Percentiles rank a stretch among this genome's conserved stretches.
Conservation (phyloP, 1,140 invertebrate genomes). For the Sycobia sp. region DNA sequence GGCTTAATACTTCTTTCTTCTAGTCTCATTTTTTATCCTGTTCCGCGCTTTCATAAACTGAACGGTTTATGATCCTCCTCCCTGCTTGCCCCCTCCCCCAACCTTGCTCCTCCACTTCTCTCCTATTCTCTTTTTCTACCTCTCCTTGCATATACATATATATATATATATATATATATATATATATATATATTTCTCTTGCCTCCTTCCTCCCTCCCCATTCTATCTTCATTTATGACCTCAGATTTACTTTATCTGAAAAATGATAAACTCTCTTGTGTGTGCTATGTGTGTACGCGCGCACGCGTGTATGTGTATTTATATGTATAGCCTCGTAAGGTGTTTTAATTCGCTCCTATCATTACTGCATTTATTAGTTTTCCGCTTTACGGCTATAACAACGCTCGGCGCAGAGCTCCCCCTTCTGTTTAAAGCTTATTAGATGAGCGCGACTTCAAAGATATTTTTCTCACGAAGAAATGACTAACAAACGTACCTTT, state of each 20-base stretch:
- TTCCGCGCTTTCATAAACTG: constrained; percentile 21
- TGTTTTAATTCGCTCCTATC: not conserved
- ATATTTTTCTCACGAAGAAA: too few relatives aligned
- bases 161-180: not conserved
- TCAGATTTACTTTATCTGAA: constrained; percentile 2
- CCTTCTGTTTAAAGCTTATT: too few relatives aligned
- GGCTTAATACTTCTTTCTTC: constrained; percentile 25
- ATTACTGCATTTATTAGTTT: not conserved
- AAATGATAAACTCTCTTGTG: constrained; percentile 5
- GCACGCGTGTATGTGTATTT: too few relatives aligned
- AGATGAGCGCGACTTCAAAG: too few relatives aligned
- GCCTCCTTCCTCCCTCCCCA: not conserved
- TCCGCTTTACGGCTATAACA: too few relatives aligned
- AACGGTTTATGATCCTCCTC: constrained; percentile 17
- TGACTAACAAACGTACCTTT: too few relatives aligned
- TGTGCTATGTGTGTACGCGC: too few relatives aligned
- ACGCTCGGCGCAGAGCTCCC: too few relatives aligned
- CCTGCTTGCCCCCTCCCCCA: not conserved
- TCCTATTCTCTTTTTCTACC: not conserved
- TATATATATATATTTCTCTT: not conserved
- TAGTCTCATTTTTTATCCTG: constrained; percentile 13
- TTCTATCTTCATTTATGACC: constrained; percentile 5
- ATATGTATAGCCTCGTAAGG: not conserved
- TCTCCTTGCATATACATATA: not conserved
- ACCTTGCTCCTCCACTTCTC: not conserved